phyloP scores from a whole-genome alignment of 2,888 invertebrate species.

The Epirrhoe tristata region DNA sequence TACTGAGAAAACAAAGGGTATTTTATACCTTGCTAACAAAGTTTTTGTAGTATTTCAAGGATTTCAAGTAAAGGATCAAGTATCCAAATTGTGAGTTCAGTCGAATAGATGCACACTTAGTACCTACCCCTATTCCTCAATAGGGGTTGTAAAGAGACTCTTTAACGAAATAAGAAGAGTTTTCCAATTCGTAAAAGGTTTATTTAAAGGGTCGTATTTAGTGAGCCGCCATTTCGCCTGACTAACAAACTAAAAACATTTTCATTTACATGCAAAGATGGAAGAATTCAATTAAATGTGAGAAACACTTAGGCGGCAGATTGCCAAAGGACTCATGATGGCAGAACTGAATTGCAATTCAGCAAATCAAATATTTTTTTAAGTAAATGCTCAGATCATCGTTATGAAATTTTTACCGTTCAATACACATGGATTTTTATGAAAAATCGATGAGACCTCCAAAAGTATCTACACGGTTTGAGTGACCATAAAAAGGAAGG shows the following conservation, averaged over 20 bases:
- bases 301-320: constrained; percentile 45
- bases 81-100: neutral
- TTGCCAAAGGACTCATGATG: constrained; percentile 45
- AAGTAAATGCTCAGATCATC: constrained; percentile 46
- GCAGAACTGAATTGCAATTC: constrained; percentile 47
- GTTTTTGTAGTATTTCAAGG: no score
- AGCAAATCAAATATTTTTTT: constrained; percentile 51
- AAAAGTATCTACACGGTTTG: neutral
- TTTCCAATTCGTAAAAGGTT: no score
- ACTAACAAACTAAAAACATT: neutral
- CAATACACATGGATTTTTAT: constrained; percentile 32
- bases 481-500: no score
- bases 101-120: no score
- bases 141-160: no score
- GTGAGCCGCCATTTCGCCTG: no score
- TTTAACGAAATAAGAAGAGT: no score
- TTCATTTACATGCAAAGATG: neutral
- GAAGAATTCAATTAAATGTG: constrained; percentile 31
- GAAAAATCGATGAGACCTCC: constrained; percentile 1
- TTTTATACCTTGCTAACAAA: no score
- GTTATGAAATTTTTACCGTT: constrained; percentile 46
- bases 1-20: no score
- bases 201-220: no score
- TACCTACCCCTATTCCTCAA: no score
- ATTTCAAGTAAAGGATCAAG: no score